Base-by-base conservation (phyloP, 2,113 vertebrate genomes). In the Herpetotheres cachinnans region DNA sequence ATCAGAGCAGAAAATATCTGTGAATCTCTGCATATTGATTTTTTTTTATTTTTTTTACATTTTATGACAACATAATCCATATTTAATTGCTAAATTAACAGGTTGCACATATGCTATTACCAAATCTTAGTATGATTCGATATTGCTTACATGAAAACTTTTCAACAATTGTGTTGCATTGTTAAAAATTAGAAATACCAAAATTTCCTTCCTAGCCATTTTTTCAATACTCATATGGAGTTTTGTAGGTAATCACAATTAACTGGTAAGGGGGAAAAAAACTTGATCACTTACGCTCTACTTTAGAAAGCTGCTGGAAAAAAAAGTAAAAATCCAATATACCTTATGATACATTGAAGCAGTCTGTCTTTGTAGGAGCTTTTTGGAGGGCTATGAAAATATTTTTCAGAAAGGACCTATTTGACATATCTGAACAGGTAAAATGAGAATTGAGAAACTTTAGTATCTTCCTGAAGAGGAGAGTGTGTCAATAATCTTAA, bases 41-140 rank as follows among this genome's bases (percentile, higher is more conserved):
- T 42, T 42, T 42, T 42, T 54, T 86, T 42, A 67, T 6, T n/a
- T 63, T 27, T 36, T 40, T 62, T 61, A 62, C 10, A 26, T 15
- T 54, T 80, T 44, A 38, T 61, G 16, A 18, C 21, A 63, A 10
- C 26, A 54, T 36, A 82, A 82, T 63, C 47, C 40, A 38, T 40
- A 44, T 65, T 88, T 82, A 44, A 76, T 82, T 62, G 2, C 16
- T 63, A 82, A 91, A 67, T 46, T 24, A 67, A 42, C 2, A 44
- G 2, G 3, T 58, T 66, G 7, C 9, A 71, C 0, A 3, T 19
- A 49, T 4, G 0, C 7, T 82, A 13, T 54, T 70, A 40, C 12
- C 5, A 62, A 62, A 62, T 1, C 8, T 69, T 49, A 24, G 8
- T 70, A 82, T 11, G 10, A 26, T 79, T 52, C 66, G 1, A 36